These are phyloP conservation scores for Steinernema feltiae DNA, from an alignment of 1,140 invertebrate species.

Conservation along the genomic window DNA sequence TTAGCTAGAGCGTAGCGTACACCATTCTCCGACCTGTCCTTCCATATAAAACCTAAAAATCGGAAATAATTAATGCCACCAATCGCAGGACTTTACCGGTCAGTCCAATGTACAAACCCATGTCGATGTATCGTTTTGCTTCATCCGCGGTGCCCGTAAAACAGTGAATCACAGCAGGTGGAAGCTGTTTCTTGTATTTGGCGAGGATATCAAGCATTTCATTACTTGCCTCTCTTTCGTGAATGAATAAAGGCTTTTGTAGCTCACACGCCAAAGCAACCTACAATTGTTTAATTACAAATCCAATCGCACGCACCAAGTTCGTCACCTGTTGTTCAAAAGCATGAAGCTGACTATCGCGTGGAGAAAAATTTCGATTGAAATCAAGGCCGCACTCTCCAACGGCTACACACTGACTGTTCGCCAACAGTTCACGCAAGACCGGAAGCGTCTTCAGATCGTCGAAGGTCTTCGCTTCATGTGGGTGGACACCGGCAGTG, in stretches of 20 bases:
- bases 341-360: slow-evolving; percentile 74
- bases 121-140: slow-evolving; percentile 75
- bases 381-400: slow-evolving; percentile 91
- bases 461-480: slow-evolving; percentile 86
- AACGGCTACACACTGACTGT: slow-evolving; percentile 82
- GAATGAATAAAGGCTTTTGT: slow-evolving; percentile 80
- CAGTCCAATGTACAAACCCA: slow-evolving; percentile 78
- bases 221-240: slow-evolving; percentile 80
- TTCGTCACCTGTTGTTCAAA: slow-evolving; percentile 78
- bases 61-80: slow-evolving; percentile 17
- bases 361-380: slow-evolving; percentile 84
- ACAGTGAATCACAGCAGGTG: slow-evolving; percentile 77
- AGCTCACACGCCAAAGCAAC: slow-evolving; percentile 76
- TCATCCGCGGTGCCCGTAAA: slow-evolving; percentile 82
- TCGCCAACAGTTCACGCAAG: slow-evolving; percentile 67
- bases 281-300: slow-evolving; percentile 62
- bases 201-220: slow-evolving; percentile 66
- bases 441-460: slow-evolving; percentile 63
- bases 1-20: slow-evolving; percentile 75
- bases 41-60: slow-evolving; percentile 75
- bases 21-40: slow-evolving; percentile 83
- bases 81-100: slow-evolving; percentile 64
- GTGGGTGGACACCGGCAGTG: slow-evolving; percentile 86
- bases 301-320: background rate
- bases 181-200: slow-evolving; percentile 42